These are phyloP conservation scores for Rhodophaea formosa DNA, from an alignment of 2,888 invertebrate species.

Conservation along the genomic window DNA sequence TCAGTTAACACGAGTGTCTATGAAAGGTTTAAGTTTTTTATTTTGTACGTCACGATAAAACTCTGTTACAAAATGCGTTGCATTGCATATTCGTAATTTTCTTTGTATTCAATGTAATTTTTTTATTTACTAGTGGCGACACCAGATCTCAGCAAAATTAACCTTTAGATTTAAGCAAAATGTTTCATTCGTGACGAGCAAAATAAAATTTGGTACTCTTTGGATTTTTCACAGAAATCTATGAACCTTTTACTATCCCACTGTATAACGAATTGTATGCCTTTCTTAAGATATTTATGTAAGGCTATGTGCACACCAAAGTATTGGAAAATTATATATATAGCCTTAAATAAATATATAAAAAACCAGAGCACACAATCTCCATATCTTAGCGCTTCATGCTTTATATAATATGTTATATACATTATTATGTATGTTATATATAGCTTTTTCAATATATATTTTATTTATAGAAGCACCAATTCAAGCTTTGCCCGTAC, in stretches of 20 bases:
- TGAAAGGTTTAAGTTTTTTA: no score
- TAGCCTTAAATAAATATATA: conserved; percentile 21
- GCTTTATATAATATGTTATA: conserved; percentile 23
- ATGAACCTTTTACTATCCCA: background rate
- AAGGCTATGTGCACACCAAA: background rate
- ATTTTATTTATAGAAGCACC: conserved; percentile 42
- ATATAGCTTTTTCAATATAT: conserved; percentile 21
- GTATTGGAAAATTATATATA: background rate
- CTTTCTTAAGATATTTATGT: background rate
- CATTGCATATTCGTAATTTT: no score
- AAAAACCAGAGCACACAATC: conserved; percentile 49
- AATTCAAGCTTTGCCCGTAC: conserved; percentile 43
- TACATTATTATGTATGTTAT: conserved; percentile 31
- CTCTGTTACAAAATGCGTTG: no score
- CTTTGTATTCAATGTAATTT: no score
- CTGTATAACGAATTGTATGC: background rate
- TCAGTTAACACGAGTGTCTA: no score
- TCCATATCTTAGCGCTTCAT: conserved; percentile 10
- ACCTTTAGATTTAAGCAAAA: no score
- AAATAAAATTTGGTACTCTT: background rate
- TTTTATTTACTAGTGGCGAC: no score
- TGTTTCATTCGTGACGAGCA: background rate
- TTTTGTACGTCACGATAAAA: no score
- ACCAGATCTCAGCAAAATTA: no score
- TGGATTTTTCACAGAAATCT: background rate